Base-by-base conservation (phyloP, 2,888 invertebrate genomes). In the Sinodicranocentrus sp. region DNA sequence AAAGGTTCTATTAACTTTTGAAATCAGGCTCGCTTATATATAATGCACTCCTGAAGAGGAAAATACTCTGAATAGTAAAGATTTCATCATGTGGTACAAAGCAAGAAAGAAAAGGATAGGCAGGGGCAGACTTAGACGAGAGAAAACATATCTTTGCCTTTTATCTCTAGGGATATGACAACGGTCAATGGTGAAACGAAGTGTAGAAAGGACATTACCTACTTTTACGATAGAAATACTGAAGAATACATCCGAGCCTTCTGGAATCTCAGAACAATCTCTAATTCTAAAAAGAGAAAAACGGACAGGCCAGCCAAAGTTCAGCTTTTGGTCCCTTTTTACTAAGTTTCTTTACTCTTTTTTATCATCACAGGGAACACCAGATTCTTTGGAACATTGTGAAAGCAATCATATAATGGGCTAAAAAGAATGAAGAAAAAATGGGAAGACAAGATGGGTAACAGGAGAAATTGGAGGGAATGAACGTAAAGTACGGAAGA, bases 391-490 rank as follows among this genome's bases (percentile, higher is more conserved):
- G 52, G 65, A 54, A 52, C 67, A 67, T 65, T 67, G 76, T 54
- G 67, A 76, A 76, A 76, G 76, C 67, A 76, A 76, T 76, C 76
- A 67, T 67, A 76, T 76, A 76, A 76, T 76, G 76, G 76, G 63
- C 48, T 61, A 19, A 19, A 59, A 25, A 61, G 23, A 59, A 59
- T 10, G 43, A 59, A 68, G 57, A 70, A 39, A 52, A 52, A 73
- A 28, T n/a, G 28, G 52, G 44, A 68, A 68, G 67, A 57, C 67
- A 68, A 68, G 67, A 15, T 57, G 68, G 61, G 77, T 59, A 70
- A 77, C 70, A 70, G 68, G 68, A 77, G 70, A 77, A 77, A 68
- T 76, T 48, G 39, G 33, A 65, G 54, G 39, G 52, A 67, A 44
- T 43, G 39, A 52, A 44, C 61, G 48, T 48, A 59, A 68, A 70